Percentiles rank a stretch among this genome's conserved stretches.
These are phyloP conservation scores for Chaetops frenatus DNA, from an alignment of 2,113 vertebrate species.

Conservation along the genomic window DNA sequence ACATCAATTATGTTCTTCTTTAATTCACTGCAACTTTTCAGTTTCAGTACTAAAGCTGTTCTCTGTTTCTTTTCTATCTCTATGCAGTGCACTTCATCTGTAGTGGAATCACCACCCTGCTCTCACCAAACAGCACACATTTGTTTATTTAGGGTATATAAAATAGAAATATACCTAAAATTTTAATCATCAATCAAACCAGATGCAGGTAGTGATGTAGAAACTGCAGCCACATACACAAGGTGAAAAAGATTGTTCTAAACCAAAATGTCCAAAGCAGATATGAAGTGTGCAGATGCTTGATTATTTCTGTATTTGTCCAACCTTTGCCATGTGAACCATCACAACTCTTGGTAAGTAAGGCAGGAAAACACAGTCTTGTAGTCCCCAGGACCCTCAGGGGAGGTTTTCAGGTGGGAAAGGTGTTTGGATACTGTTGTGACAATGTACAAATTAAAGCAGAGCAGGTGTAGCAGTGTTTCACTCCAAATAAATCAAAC, in stretches of 20 bases:
- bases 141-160: not conserved
- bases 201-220: not conserved
- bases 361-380: not conserved
- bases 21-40: not conserved
- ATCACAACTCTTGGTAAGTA: not conserved
- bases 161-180: not conserved
- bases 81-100: not conserved
- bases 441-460: not conserved
- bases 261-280: not conserved
- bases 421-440: not conserved
- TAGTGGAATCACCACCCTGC: not conserved
- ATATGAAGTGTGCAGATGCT: not conserved
- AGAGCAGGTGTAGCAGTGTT: not conserved
- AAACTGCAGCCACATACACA: not conserved
- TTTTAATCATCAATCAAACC: not conserved
- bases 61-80: not conserved
- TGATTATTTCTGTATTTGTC: not conserved
- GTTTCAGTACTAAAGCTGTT: not conserved
- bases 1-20: not conserved
- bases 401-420: not conserved
- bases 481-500: not conserved
- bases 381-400: not conserved
- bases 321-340: not conserved
- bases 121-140: not conserved
- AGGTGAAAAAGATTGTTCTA: not conserved